Evolutionary conservation across 2,888 invertebrate species (phyloP), one percentile per base, ranked within the genome.

Genomic region (Cantharis rustica): DNA sequence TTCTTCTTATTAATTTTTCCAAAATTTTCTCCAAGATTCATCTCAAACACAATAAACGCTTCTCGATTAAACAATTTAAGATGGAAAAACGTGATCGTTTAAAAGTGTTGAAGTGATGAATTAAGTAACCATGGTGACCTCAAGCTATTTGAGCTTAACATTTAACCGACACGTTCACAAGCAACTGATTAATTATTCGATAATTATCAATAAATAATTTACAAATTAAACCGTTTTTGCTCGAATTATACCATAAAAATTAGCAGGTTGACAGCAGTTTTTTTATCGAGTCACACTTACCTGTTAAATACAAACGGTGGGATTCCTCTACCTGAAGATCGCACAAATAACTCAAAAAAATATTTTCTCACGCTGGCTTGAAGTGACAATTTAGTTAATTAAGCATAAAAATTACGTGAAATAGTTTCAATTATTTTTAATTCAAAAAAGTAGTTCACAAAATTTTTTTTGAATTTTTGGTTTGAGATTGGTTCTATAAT

Each of bases 151-250:
- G 61, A 66, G 16, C 20, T 68, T 16, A 68, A 20, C 27, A 66
- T 47, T 13, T 16, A 72, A 68, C 66, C 66, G 72, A 72, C 72
- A 72, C 11, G 20, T 68, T 66, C 61, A 68, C 72, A 68, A 68
- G 72, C 72, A 66, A 61, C 68, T 72, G 72, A 72, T 72, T 72
- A 72, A 72, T 72, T 72, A 64, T 31, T 72, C 68, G 66, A 68
- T 72, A 64, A 64, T 72, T 64, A 66, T 20, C 17, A 66, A 63
- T 63, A 63, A 17, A 17, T 17, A 63, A 66, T 66, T 64, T 66
- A 23, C 20, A 20, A 64, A 64, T 64, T 64, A 17, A 20, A 47
- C 23, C 17, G 17, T 66, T 66, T 23, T 23, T 23, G 23, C 64
- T 66, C 16, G n/a, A 66, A 66, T 13, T n/a, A 20, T 7, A 66